These are phyloP conservation scores for Parazoanthus atlanticus DNA, from an alignment of 92 coral and sea anemone genomes.

Conservation along the genomic window DNA sequence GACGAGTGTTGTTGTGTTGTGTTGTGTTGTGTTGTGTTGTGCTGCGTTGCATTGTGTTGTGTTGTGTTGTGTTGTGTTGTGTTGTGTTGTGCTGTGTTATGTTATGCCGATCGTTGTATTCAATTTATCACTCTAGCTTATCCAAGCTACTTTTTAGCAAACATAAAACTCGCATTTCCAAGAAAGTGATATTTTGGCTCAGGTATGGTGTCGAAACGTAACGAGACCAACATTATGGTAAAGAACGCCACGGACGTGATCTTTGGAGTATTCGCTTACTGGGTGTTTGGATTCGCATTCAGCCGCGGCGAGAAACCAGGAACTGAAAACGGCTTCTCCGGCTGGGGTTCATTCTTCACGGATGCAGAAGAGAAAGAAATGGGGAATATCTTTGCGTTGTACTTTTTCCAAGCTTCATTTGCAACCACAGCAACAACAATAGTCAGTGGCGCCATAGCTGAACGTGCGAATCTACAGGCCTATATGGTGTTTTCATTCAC, in stretches of 20 bases:
- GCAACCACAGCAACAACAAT: conserved; percentile 90
- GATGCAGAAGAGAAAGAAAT: conserved; percentile 81
- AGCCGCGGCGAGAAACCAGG: conserved; percentile 64
- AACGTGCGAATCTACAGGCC: conserved; percentile 82
- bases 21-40: too few relatives aligned
- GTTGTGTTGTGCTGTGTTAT: too few relatives aligned
- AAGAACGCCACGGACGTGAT: conserved; percentile 88
- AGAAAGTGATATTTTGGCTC: background rate
- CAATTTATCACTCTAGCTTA: background rate
- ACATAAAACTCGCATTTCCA: background rate
- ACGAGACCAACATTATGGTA: conserved; percentile 90
- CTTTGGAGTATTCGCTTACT: conserved; percentile 86
- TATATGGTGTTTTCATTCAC: conserved; percentile 85
- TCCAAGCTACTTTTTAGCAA: too few relatives aligned
- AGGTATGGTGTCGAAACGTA: conserved; percentile 89
- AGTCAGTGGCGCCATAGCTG: conserved; percentile 88
- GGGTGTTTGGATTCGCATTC: conserved; percentile 88
- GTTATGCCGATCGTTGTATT: background rate
- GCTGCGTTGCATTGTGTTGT: too few relatives aligned
- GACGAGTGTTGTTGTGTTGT: too few relatives aligned
- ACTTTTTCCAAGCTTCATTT: conserved; percentile 87
- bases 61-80: too few relatives aligned
- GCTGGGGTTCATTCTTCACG: conserved; percentile 82
- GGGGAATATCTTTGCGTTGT: conserved; percentile 85
- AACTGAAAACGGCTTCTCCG: conserved; percentile 70